These are phyloP conservation scores for Mizuhopecten yessoensis DNA, from an alignment of 1,140 invertebrate genomes.

Conservation along the genomic window DNA sequence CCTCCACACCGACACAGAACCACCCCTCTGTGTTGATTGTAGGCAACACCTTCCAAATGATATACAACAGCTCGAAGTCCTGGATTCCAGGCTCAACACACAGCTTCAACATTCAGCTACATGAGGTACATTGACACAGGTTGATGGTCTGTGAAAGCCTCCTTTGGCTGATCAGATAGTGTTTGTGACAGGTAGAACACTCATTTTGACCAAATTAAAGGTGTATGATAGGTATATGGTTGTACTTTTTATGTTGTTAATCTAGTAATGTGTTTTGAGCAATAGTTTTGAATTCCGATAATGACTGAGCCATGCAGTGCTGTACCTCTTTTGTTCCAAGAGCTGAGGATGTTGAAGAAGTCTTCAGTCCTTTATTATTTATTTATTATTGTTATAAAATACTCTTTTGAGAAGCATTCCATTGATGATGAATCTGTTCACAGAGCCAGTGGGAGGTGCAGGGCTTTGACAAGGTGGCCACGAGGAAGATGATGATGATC, in stretches of 20 bases:
- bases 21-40: conserved; percentile 69
- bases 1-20: background rate
- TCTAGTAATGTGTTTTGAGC: too few relatives aligned
- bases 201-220: too few relatives aligned
- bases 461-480: conserved; percentile 50
- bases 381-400: background rate
- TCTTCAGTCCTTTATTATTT: background rate
- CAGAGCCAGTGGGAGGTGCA: conserved; percentile 76
- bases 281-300: too few relatives aligned
- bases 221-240: too few relatives aligned
- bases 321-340: background rate
- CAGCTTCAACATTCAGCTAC: background rate
- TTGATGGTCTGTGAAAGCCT: too few relatives aligned
- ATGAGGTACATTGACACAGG: background rate
- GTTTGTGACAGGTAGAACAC: too few relatives aligned
- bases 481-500: conserved; percentile 87
- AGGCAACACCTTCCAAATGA: conserved; percentile 72
- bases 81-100: conserved; percentile 1
- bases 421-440: background rate
- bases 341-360: background rate
- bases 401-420: background rate
- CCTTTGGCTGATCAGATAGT: too few relatives aligned
- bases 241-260: too few relatives aligned
- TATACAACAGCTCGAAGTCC: conserved; percentile 57
- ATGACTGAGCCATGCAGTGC: too few relatives aligned